Percentiles rank a stretch among this genome's conserved stretches.
Evolutionary conservation across 2,888 invertebrate genomes (phyloP).

Genomic region (Tortricodes alternella): DNA sequence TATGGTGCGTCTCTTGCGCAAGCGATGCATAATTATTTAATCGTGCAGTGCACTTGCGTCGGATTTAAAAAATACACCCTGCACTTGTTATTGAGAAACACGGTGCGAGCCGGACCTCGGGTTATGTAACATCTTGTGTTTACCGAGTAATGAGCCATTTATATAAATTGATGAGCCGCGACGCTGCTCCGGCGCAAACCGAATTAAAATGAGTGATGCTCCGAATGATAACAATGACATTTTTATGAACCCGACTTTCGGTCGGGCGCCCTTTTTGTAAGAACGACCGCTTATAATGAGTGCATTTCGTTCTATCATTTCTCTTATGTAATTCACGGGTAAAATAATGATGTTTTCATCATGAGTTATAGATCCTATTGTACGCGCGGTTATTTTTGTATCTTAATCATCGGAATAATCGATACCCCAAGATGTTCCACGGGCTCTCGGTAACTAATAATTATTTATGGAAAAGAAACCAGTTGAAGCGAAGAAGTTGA

Average conservation of each 20-base stretch:
- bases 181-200: constrained; percentile 34
- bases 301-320: constrained; percentile 36
- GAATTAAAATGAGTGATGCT: constrained; percentile 73
- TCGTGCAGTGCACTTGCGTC: constrained; percentile 46
- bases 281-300: constrained; percentile 43
- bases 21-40: constrained; percentile 43
- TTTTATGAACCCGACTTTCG: constrained; percentile 45
- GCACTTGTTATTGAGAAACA: constrained; percentile 56
- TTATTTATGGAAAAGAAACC: constrained; percentile 42
- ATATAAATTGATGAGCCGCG: constrained; percentile 63
- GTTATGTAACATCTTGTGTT: constrained; percentile 53
- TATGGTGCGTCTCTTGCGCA: constrained; percentile 12
- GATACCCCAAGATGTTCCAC: constrained; percentile 42
- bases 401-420: constrained; percentile 43
- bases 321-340: constrained; percentile 41
- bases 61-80: constrained; percentile 60
- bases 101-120: constrained; percentile 52
- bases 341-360: constrained; percentile 46
- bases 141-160: constrained; percentile 65
- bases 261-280: constrained; percentile 35
- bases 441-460: constrained; percentile 40
- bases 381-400: constrained; percentile 32
- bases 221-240: constrained; percentile 61
- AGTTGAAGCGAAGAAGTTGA: constrained; percentile 47
- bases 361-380: constrained; percentile 47